Conservation (phyloP, 2,113 vertebrate genomes). For the Lates calcarifer region DNA sequence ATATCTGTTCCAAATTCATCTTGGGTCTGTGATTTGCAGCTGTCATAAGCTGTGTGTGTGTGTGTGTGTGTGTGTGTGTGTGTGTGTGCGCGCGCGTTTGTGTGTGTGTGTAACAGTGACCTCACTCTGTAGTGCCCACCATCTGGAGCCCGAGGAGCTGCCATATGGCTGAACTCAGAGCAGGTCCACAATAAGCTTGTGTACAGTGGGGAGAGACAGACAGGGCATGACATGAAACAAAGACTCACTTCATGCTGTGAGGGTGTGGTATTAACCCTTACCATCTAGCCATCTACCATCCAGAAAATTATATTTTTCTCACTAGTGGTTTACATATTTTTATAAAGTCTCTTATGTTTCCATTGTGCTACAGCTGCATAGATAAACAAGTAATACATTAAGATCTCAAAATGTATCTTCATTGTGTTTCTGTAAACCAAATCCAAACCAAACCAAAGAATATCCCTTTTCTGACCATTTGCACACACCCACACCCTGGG, state of each 20-base stretch:
- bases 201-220: not conserved
- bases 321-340: not conserved
- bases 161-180: constrained; percentile 58
- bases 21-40: constrained; percentile 37
- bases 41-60: constrained; percentile 25
- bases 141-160: constrained; percentile 52
- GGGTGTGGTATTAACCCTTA: constrained; percentile 9
- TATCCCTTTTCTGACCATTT: not conserved
- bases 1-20: constrained; percentile 28
- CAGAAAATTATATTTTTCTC: too few relatives aligned
- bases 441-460: not conserved
- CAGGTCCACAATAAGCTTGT: constrained; percentile 30
- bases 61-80: constrained; percentile 28
- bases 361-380: not conserved
- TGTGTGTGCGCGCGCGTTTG: constrained; percentile 8
- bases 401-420: not conserved
- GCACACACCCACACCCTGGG: too few relatives aligned
- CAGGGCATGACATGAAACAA: constrained; percentile 15
- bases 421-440: not conserved
- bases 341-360: not conserved
- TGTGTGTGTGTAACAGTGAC: constrained; percentile 33
- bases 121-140: constrained; percentile 49
- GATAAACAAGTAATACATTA: not conserved
- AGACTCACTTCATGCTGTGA: constrained; percentile 13
- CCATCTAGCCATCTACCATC: too few relatives aligned